Evolutionary conservation across 2,888 invertebrate species (phyloP).

Genomic region (Drosophila picticornis): DNA sequence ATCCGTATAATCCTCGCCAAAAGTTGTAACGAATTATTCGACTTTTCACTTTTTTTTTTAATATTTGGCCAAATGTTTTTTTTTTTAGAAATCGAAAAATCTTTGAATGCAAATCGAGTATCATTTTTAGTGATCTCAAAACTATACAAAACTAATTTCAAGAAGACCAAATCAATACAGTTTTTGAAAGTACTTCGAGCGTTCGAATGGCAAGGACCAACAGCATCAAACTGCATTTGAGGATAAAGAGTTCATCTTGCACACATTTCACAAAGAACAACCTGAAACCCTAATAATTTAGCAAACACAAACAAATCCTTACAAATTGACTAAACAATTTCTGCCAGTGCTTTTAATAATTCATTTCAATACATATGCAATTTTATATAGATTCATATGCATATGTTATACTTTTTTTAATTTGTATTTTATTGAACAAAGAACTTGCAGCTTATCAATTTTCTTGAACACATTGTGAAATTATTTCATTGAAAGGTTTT

Average conservation of each 20-base stretch:
- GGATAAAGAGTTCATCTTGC: not conserved
- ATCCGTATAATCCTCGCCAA: no score
- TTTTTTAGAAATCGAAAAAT: not conserved
- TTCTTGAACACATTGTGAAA: not conserved
- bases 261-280: not conserved
- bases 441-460: not conserved
- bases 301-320: not conserved
- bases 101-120: not conserved
- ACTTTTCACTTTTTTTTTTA: no score
- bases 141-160: not conserved
- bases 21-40: no score
- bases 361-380: not conserved
- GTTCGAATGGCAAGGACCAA: not conserved
- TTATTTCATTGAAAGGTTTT: not conserved
- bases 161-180: not conserved
- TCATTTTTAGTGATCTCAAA: not conserved
- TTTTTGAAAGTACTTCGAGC: fast-evolving
- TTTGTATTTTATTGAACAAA: not conserved
- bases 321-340: not conserved
- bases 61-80: no score
- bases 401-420: not conserved
- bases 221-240: not conserved
- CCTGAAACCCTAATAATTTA: not conserved
- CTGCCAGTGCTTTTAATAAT: not conserved
- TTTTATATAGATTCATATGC: not conserved